A percentile compares a stretch with the other conserved stretches of the same genome.
phyloP scores from a whole-genome alignment of 53 echinoderm and acorn worm species.

The Echinometra lucunter region DNA sequence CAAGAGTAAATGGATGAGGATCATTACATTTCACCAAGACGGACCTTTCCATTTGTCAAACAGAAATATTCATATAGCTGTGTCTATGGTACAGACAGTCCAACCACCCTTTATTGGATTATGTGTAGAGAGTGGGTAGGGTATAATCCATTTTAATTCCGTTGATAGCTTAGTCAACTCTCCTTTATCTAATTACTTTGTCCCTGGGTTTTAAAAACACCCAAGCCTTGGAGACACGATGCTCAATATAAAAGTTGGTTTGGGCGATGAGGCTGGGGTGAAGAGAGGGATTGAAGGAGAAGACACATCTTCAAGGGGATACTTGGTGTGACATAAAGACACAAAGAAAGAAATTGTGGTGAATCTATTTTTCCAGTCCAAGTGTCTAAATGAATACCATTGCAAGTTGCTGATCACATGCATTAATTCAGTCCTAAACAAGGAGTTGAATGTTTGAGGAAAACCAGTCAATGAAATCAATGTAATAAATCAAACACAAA shows the following conservation, averaged over 20 bases:
- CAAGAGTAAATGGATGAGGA: conserved; percentile 34
- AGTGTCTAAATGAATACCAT: too few species aligned
- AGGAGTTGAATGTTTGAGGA: too few species aligned
- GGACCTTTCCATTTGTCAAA: conserved; percentile 57
- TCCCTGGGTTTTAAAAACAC: conserved; percentile 61
- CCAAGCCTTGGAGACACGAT: background rate
- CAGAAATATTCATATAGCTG: conserved; percentile 33
- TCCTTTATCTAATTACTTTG: conserved; percentile 63
- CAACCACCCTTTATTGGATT: conserved; percentile 50
- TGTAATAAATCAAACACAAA: too few species aligned
- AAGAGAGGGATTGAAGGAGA: background rate
- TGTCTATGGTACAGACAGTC: conserved; percentile 31
- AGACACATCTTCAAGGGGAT: background rate
- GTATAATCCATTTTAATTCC: conserved; percentile 69
- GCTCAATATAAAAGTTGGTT: conserved; percentile 3
- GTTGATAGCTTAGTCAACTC: conserved; percentile 70
- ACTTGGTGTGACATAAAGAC: too few species aligned
- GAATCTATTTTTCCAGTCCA: too few species aligned
- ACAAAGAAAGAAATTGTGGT: too few species aligned
- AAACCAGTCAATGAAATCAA: too few species aligned
- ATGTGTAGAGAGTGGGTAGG: conserved; percentile 46
- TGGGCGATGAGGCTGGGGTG: background rate
- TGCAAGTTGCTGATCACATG: too few species aligned
- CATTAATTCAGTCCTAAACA: too few species aligned
- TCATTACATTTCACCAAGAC: conserved; percentile 3